phyloP scores from a whole-genome alignment of 2,797 vertebrate species.

The Tamandua tetradactyla region DNA sequence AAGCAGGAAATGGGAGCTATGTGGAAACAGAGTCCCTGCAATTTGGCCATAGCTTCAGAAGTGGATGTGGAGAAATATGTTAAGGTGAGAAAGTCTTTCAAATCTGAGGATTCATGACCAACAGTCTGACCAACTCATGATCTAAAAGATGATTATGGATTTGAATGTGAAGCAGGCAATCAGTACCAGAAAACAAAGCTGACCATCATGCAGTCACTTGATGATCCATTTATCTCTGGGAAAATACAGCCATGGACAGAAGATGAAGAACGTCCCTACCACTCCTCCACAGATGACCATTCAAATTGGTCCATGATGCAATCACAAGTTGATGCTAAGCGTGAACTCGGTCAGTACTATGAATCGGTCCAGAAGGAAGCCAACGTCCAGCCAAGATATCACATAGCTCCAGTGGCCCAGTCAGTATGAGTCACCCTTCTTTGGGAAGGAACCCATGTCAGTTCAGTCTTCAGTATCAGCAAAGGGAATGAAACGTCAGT shows the following conservation, averaged over 20 bases:
- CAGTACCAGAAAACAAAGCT: slow-evolving; percentile 91
- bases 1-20: slow-evolving; percentile 92
- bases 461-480: slow-evolving; percentile 90
- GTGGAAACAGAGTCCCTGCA: slow-evolving; percentile 93
- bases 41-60: slow-evolving; percentile 90
- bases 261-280: slow-evolving; percentile 73
- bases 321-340: slow-evolving; percentile 91
- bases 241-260: slow-evolving; percentile 91
- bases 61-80: slow-evolving; percentile 94
- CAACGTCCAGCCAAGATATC: slow-evolving; percentile 92
- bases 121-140: slow-evolving; percentile 92
- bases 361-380: slow-evolving; percentile 90
- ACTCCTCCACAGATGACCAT: slow-evolving; percentile 81
- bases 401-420: slow-evolving; percentile 78
- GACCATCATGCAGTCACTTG: slow-evolving; percentile 90
- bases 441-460: slow-evolving; percentile 77
- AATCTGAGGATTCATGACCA: slow-evolving; percentile 90
- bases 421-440: background rate
- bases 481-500: slow-evolving; percentile 91
- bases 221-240: slow-evolving; percentile 93
- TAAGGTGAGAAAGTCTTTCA: slow-evolving; percentile 89
- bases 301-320: slow-evolving; percentile 91
- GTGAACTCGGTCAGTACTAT: slow-evolving; percentile 91
- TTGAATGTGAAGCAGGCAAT: slow-evolving; percentile 92
- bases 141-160: slow-evolving; percentile 91